Base-by-base conservation (phyloP, 1,140 invertebrate species). In the Hyles euphorbiae region DNA sequence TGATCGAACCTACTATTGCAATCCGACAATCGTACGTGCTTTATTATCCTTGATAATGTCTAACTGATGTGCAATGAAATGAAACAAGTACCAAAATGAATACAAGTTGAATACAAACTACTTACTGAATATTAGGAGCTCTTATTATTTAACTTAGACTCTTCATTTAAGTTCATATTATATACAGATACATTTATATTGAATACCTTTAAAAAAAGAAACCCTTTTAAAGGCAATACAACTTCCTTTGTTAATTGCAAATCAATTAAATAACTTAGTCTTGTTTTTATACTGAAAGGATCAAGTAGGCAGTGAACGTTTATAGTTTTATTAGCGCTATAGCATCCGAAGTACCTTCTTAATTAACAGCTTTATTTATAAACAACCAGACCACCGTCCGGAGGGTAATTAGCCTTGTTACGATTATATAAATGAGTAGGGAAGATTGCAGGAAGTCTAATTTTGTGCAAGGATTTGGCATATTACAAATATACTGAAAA, bases 291-390 rank as follows among this genome's bases (percentile, higher is more conserved):
- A 51, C 46, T 53, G 52, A 12, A 66, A 61, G 59, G 71, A 67
- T 61, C 83, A 86, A 86, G 83, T 82, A 84, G 79, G 80, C 76
- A 78, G 79, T 72, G 63, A 71, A 62, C 58, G 57, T 87, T 87
- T 84, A 87, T 84, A 12, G 62, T 11, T 83, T 87, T 84, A 87
- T 72, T 57, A 58, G 56, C 10, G 65, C 83, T 80, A 84, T 81
- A 79, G 72, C 73, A 76, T 65, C 80, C 63, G 75, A 74, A 75
- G 72, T 75, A 62, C 72, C 70, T 74, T 74, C 63, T 73, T 81
- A 81, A 83, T 86, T 84, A 87, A 87, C 81, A 84, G 75, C 76
- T 87, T 82, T 77, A 84, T 87, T 83, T 79, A 75, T 72, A 72
- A 77, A 74, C 67, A 74, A 73, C 66, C 66, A 74, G 77, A 82